phyloP scores from a whole-genome alignment of 2,888 invertebrate genomes.

The Philereme vetulata region DNA sequence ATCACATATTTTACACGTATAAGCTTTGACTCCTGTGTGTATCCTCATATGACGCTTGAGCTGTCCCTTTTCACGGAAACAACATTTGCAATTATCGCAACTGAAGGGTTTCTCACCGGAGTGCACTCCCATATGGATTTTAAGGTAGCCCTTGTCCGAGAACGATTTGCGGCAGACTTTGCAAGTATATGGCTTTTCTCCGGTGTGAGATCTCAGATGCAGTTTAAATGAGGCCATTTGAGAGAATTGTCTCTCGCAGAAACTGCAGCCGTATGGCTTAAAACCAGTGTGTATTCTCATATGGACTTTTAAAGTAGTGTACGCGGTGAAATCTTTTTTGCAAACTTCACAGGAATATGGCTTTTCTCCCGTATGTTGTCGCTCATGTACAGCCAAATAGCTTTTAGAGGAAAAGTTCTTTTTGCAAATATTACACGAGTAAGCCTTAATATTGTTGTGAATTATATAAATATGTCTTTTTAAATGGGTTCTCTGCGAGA shows the following conservation, averaged over 20 bases:
- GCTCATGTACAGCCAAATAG: constrained; percentile 68
- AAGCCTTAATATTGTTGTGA: constrained; percentile 66
- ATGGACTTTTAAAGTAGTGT: constrained; percentile 73
- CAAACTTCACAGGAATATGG: constrained; percentile 72
- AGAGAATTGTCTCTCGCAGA: constrained; percentile 68
- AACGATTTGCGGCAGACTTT: constrained; percentile 72
- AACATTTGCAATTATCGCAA: constrained; percentile 67
- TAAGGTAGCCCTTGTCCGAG: constrained; percentile 73
- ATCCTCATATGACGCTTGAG: constrained; percentile 68
- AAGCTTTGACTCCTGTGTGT: constrained; percentile 69
- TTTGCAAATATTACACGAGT: constrained; percentile 63
- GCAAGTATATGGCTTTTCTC: constrained; percentile 66
- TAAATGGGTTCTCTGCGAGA: constrained; percentile 69
- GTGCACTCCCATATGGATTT: constrained; percentile 73
- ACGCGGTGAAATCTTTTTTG: constrained; percentile 71
- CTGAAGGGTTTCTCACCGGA: constrained; percentile 68
- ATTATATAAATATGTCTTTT: constrained; percentile 72
- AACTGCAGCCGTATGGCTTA: constrained; percentile 69
- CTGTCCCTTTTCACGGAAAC: constrained; percentile 69
- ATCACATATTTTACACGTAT: constrained; percentile 72
- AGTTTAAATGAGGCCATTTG: constrained; percentile 75
- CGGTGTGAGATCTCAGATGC: constrained; percentile 71
- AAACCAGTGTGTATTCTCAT: constrained; percentile 72
- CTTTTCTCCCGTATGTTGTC: constrained; percentile 68
- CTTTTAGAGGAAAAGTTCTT: constrained; percentile 75